Evolutionary conservation across 2,888 invertebrate genomes (phyloP), one percentile per base, ranked within the genome.

Genomic region (Heliconius aoede): DNA sequence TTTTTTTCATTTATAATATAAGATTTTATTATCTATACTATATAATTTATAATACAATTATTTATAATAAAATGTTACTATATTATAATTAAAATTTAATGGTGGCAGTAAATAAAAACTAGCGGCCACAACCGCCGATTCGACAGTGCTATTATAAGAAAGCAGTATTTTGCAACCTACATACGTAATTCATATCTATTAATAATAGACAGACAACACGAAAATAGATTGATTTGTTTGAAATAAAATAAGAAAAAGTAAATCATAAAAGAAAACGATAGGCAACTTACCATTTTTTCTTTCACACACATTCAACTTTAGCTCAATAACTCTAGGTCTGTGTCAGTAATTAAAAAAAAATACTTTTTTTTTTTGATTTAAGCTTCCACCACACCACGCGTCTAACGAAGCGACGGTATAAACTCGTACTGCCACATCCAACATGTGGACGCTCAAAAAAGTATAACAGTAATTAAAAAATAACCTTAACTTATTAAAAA

Each of bases 321-420:
- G 13, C 68, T 69, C n/a, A 69, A 69, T 36, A 69, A 51, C 68
- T 30, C 8, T 30, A 15, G n/a, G 46, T 51, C 68, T 69, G n/a
- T 55, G 68, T 30, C 68, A 69, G 30, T 30, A 30, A 28, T 69
- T 51, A 51, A 69, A 69, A 68, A 68, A 69, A 69, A 30, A 15
- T 0, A 9, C 11, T n/a, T 60, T n/a, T 46, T 24, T 26, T 51
- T 51, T 51, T 5, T 13, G 7, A 4, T n/a, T 69, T 69, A 55
- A 51, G 30, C 68, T 28, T 55, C 30, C 51, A 69, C 46, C 51
- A 28, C 51, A 67, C 40, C 46, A 69, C 77, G 78, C 80, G 79
- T 78, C 80, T 79, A 78, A 28, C 80, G 61, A 72, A 72, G 69
- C 75, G 69, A 68, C 79, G 65, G 69, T 62, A 61, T 60, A 73